Evolutionary conservation across 1,140 invertebrate species (phyloP).

Genomic region (Nephila pilipes): DNA sequence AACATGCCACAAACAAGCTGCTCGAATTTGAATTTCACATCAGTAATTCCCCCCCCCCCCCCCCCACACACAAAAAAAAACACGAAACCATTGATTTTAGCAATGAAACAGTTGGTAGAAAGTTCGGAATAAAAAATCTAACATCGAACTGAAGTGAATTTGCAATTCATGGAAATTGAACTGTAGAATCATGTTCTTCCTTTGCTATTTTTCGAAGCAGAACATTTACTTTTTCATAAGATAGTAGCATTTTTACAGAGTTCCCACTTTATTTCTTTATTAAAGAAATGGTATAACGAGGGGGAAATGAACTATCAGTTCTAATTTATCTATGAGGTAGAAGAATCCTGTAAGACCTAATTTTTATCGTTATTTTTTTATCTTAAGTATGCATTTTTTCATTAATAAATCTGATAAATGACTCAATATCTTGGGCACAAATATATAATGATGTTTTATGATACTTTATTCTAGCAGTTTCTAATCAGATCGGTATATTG

Average conservation of each 20-base stretch:
- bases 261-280: not conserved
- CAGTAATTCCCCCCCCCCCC: no score
- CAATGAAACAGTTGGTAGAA: not conserved
- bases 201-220: not conserved
- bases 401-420: no score
- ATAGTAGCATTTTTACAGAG: not conserved
- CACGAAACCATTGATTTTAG: not conserved
- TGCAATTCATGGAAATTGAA: slow-evolving; percentile 36
- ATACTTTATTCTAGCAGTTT: no score
- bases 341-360: no score
- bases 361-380: no score
- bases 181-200: not conserved
- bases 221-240: not conserved
- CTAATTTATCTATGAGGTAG: not conserved
- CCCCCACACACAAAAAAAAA: no score
- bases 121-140: not conserved
- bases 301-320: no score
- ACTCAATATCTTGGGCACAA: no score
- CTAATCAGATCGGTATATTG: no score
- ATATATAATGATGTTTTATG: no score
- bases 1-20: slow-evolving; percentile 9
- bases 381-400: no score
- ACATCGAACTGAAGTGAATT: not conserved
- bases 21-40: slow-evolving; percentile 8
- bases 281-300: no score